These are phyloP conservation scores for Beroe forskalii DNA, from an alignment of 37 sponge, comb jelly and placozoan species.

Conservation along the genomic window DNA sequence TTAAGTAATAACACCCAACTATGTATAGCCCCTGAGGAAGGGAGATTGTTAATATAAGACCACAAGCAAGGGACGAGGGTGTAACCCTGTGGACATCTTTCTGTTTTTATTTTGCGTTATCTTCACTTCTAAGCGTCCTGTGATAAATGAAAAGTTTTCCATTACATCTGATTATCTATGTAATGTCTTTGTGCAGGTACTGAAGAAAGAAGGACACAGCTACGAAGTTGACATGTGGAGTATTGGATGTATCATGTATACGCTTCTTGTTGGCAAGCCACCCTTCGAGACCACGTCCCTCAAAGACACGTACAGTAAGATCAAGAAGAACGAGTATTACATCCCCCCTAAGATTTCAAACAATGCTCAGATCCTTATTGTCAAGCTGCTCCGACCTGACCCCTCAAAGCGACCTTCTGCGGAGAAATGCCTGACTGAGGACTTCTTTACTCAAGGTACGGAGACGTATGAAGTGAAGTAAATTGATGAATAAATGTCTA, in stretches of 20 bases:
- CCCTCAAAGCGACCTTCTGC: slow-evolving; percentile 78
- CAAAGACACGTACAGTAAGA: slow-evolving; percentile 86
- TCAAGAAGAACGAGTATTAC: slow-evolving; percentile 84
- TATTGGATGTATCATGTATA: slow-evolving; percentile 86
- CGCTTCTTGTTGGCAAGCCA: slow-evolving; percentile 75
- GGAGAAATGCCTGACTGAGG: slow-evolving; percentile 73
- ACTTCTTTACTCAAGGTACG: slow-evolving; percentile 81
- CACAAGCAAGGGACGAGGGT: too few species aligned
- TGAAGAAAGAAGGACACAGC: slow-evolving; percentile 90
- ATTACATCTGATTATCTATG: too few species aligned
- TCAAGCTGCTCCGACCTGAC: slow-evolving; percentile 72
- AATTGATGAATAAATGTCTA: too few species aligned
- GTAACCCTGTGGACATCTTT: too few species aligned
- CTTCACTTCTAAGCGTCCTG: too few species aligned
- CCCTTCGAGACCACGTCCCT: slow-evolving; percentile 90
- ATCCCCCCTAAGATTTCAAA: slow-evolving; percentile 76
- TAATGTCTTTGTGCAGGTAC: too few species aligned
- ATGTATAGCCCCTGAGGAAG: too few species aligned
- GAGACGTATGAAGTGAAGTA: too few species aligned
- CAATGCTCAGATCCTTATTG: slow-evolving; percentile 76
- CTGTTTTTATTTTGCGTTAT: too few species aligned
- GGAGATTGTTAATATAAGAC: too few species aligned
- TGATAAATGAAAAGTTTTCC: too few species aligned
- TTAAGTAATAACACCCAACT: too few species aligned
- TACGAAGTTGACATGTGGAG: slow-evolving; percentile 95